Evolutionary conservation across 1,140 invertebrate genomes (phyloP), one percentile per base, ranked within the genome.

Genomic region (Brachionus rubens): DNA sequence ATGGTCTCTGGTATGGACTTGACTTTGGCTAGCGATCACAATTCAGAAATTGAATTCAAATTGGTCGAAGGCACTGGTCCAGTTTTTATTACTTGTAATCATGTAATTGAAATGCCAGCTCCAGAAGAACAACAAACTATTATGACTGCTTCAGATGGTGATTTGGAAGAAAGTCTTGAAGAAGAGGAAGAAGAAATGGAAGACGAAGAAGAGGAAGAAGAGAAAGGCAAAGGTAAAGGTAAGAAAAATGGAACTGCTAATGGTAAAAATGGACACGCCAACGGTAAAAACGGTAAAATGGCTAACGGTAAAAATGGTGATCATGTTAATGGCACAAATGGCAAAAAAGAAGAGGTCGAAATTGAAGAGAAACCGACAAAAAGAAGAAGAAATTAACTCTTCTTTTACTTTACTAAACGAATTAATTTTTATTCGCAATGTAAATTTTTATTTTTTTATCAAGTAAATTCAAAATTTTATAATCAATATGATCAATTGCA

Each of bases 1-100:
- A 80, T 80, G 77, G 80, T 81, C 62, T 78, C 79, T 79, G 65
- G 36, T 40, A 59, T 82, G 77, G 80, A 82, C 77, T 75, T 81
- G 24, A 81, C 79, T 78, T 81, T 82, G 68, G 68, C 68, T 12
- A 72, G 47, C 33, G 78, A 79, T 19, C 78, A 80, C 67, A 79
- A 80, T 48, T 30, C 56, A 19, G 75, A 78, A 30, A 79, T 80
- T 40, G 78, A 77, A 9, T 82, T 82, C 75, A 47, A 77, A 52
- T 78, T 82, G 24, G 77, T 78, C 2, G 79, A 80, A 50, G 81
- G 81, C 4, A 50, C 77, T 36, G 81, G 81, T 28, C 81, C 81
- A 50, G 78, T 82, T n/a, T 76, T 78, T 77, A 56, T 82, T 24
- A 77, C 79, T 19, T 80, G 80, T 16, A 79, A 80, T 19, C 79